Base-by-base conservation (phyloP, 2,888 invertebrate genomes). In the Heteromurus nitidus region DNA sequence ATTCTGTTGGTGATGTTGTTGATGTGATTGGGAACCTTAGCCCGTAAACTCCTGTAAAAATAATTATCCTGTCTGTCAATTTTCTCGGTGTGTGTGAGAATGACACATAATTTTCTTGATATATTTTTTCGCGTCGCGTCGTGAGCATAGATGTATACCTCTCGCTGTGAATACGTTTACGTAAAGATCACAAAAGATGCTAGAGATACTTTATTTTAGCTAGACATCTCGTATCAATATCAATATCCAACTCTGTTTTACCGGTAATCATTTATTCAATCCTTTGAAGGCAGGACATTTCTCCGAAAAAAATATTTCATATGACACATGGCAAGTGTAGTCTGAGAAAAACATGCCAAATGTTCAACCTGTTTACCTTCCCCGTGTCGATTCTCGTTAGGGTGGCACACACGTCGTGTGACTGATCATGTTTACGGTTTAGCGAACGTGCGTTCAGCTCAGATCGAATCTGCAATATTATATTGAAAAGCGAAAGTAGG, bases 1-100 rank as follows among this genome's bases (percentile, higher is more conserved):
- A 9, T 36, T 36, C 36, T 36, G 36, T 36, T 7, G 7, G 24
- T 24, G 22, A 24, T 22, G 20, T 55, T 50, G 7, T 11, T 50
- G 18, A n/a, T n/a, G n/a, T n/a, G 50, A 50, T 20, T 22, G 24
- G 55, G 24, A 55, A 7, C 16, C 47, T 16, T 9, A 36, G 47
- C n/a, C n/a, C n/a, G n/a, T n/a, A n/a, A n/a, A n/a, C n/a, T n/a
- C n/a, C 36, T 36, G 36, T 36, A 55, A 55, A 55, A 20, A 55
- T 55, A 55, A 55, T 55, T 55, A 55, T 55, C 22, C 55, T 55
- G 55, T 55, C 55, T 22, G 20, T 55, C 24, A n/a, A 55, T 22
- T 55, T 50, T 55, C 24, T 7, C 22, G 22, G 7, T 50, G 11
- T 7, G n/a, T 22, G 24, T 7, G 50, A 50, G n/a, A 50, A 36